phyloP scores from a whole-genome alignment of 2,113 vertebrate species.

The Scortum barcoo region DNA sequence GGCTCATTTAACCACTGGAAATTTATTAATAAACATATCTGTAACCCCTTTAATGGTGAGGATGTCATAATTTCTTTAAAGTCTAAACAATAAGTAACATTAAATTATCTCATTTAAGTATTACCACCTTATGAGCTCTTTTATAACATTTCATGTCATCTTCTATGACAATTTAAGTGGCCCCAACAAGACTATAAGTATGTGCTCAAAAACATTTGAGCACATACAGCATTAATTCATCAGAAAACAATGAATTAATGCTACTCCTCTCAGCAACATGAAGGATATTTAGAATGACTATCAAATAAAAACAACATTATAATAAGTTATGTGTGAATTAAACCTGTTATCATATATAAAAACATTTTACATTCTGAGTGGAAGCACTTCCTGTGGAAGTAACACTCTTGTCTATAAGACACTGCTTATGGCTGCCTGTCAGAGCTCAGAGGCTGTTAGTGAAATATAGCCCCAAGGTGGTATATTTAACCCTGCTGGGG shows the following conservation, averaged over 20 bases:
- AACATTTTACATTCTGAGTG: constrained; percentile 13
- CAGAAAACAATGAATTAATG: neutral
- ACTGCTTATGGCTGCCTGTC: constrained; percentile 37
- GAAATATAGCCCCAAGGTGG: constrained; percentile 58
- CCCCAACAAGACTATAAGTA: too few species aligned
- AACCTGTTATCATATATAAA: neutral
- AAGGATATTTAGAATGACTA: neutral
- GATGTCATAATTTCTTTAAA: neutral
- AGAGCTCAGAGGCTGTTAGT: constrained; percentile 37
- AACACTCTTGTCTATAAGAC: constrained; percentile 13
- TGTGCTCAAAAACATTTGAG: too few species aligned
- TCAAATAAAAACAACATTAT: neutral
- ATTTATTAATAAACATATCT: neutral
- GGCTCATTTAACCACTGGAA: neutral
- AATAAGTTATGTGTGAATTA: neutral
- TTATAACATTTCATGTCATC: neutral
- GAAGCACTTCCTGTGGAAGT: constrained; percentile 6
- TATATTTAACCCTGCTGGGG: constrained; percentile 76
- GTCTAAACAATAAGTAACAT: neutral
- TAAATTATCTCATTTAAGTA: neutral
- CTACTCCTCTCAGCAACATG: neutral
- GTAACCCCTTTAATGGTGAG: neutral
- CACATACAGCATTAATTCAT: too few species aligned
- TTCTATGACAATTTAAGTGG: too few species aligned
- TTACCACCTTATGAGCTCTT: neutral